Evolutionary conservation across 1,140 invertebrate species (phyloP).

Genomic region (Polypedilum vanderplanki): DNA sequence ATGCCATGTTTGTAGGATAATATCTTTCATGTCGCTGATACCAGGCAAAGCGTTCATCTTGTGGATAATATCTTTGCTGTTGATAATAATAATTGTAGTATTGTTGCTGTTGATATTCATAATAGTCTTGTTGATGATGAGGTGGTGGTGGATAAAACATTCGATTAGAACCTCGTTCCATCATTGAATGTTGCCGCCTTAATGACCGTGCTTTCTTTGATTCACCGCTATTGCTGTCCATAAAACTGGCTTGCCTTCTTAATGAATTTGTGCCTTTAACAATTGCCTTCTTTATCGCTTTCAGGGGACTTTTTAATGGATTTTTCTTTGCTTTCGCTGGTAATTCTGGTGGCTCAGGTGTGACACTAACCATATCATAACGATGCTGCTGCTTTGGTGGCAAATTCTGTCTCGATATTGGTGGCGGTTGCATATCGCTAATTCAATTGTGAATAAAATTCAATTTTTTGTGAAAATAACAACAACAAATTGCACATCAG

Average conservation of each 20-base stretch:
- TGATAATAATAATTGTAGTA: slow-evolving; percentile 22
- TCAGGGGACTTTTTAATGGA: slow-evolving; percentile 40
- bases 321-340: slow-evolving; percentile 42
- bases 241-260: slow-evolving; percentile 42
- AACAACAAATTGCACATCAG: slow-evolving; percentile 22
- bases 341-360: slow-evolving; percentile 35
- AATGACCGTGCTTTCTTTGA: slow-evolving; percentile 37
- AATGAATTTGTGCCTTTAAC: slow-evolving; percentile 40
- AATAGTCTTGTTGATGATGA: slow-evolving; percentile 32
- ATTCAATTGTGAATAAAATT: slow-evolving; percentile 13
- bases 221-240: slow-evolving; percentile 36
- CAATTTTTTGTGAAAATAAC: not conserved
- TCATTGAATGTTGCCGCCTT: slow-evolving; percentile 42
- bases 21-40: slow-evolving; percentile 32
- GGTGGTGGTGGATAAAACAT: slow-evolving; percentile 41
- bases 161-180: slow-evolving; percentile 39
- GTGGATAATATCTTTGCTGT: slow-evolving; percentile 23
- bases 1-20: slow-evolving; percentile 30
- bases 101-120: slow-evolving; percentile 24
- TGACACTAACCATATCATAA: slow-evolving; percentile 13
- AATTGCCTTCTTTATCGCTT: slow-evolving; percentile 41
- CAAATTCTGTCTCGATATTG: not conserved
- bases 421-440: slow-evolving; percentile 20
- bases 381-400: slow-evolving; percentile 33
- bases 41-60: slow-evolving; percentile 33